phyloP scores from a whole-genome alignment of 2,888 invertebrate genomes.

The Lasioglossum pauxillum region DNA sequence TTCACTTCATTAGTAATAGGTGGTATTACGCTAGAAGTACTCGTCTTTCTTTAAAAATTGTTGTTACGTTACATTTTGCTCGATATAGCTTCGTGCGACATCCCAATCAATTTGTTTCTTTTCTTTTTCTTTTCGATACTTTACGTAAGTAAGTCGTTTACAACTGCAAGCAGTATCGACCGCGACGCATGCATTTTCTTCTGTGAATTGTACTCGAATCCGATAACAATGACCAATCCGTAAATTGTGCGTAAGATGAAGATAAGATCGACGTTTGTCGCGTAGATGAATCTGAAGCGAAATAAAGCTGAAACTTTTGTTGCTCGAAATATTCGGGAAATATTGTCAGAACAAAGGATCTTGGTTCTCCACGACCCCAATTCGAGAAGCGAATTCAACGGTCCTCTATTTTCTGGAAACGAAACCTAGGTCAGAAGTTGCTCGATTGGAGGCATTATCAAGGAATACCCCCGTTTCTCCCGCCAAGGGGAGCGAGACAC shows the following conservation, averaged over 20 bases:
- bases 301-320: constrained; percentile 4
- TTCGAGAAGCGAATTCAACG: not conserved
- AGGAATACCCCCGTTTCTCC: no score
- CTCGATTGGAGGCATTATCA: no score
- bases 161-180: not conserved
- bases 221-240: not conserved
- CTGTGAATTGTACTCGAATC: not conserved
- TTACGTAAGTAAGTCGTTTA: not conserved
- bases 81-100: not conserved
- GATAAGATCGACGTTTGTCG: not conserved
- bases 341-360: not conserved
- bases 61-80: not conserved
- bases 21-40: constrained; percentile 28
- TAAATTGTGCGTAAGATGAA: not conserved
- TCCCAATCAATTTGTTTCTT: not conserved
- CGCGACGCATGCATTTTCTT: not conserved
- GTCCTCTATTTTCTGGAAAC: not conserved
- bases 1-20: not conserved
- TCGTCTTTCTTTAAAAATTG: constrained; percentile 21
- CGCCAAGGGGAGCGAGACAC: no score
- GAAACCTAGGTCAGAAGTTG: not conserved
- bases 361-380: not conserved
- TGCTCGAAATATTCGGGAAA: not conserved
- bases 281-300: not conserved
- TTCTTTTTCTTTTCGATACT: not conserved